Percentiles rank a stretch among this genome's conserved stretches.
Evolutionary conservation across 2,113 vertebrate genomes (phyloP).

Genomic region (Cygnus atratus): DNA sequence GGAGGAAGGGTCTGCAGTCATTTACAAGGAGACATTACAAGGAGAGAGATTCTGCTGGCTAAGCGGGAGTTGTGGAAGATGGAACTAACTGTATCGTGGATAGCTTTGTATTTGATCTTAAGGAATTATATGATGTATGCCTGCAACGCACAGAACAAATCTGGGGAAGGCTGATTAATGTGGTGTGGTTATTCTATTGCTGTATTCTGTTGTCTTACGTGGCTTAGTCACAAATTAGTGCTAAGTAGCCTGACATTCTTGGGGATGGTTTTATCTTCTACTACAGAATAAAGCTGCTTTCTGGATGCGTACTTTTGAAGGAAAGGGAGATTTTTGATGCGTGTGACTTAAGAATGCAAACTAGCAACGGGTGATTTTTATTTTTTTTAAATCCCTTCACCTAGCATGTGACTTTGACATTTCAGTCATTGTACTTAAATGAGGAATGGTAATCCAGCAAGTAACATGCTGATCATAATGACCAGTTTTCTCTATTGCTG

Average conservation of each 20-base stretch:
- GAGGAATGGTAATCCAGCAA: neutral
- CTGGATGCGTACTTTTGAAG: neutral
- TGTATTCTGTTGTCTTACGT: neutral
- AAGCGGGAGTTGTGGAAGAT: neutral
- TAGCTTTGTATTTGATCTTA: neutral
- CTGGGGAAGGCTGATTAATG: neutral
- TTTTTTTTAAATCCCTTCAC: neutral
- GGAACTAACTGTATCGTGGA: accelerated
- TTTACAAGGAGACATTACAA: neutral
- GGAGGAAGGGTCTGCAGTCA: neutral
- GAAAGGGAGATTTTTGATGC: neutral
- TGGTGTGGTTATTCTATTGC: neutral
- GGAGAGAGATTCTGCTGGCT: neutral
- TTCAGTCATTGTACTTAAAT: neutral
- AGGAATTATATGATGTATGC: neutral
- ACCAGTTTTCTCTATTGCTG: neutral
- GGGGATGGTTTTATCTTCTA: neutral
- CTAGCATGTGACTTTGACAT: accelerated
- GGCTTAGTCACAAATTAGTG: neutral
- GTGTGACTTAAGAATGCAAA: neutral
- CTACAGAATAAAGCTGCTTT: neutral
- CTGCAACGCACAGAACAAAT: neutral
- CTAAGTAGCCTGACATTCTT: neutral
- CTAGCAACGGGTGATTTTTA: neutral
- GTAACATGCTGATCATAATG: neutral